These are phyloP conservation scores for Plumapathes pennacea DNA, from an alignment of 92 coral and sea anemone genomes.

Conservation along the genomic window DNA sequence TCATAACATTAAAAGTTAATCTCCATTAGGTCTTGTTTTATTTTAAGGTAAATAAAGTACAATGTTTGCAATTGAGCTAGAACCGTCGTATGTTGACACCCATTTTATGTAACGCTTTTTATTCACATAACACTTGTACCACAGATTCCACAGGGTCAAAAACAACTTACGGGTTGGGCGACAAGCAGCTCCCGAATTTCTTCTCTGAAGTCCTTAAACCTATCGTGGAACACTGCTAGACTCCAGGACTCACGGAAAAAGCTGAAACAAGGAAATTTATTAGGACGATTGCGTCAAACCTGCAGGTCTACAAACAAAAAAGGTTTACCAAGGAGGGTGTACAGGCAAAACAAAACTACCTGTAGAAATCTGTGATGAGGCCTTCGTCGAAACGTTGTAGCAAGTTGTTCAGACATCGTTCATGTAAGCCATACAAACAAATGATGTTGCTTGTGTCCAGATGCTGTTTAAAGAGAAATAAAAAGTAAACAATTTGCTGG, in stretches of 20 bases:
- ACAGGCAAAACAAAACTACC: conserved; percentile 32
- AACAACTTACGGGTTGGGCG: conserved; percentile 70
- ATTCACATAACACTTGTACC: not conserved
- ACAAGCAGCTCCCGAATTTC: conserved; percentile 91
- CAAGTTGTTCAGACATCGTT: conserved; percentile 86
- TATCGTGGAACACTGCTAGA: conserved; percentile 93
- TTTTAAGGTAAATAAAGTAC: too few relatives aligned
- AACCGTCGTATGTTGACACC: too few relatives aligned
- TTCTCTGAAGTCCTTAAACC: conserved; percentile 93
- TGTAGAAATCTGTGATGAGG: conserved; percentile 81
- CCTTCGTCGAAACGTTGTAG: conserved; percentile 89
- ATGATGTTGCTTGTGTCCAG: conserved; percentile 85
- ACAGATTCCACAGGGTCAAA: not conserved
- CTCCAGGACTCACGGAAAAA: conserved; percentile 98
- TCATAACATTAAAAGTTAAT: too few relatives aligned
- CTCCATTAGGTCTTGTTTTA: too few relatives aligned
- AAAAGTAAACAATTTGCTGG: too few relatives aligned
- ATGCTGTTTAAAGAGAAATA: too few relatives aligned
- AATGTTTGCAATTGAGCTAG: too few relatives aligned
- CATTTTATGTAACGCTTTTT: too few relatives aligned
- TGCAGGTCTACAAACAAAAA: not conserved
- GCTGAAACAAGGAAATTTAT: conserved; percentile 34
- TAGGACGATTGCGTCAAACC: not conserved
- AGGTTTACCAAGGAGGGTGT: not conserved
- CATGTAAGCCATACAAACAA: conserved; percentile 90